Percentiles rank a stretch among this genome's conserved stretches.
Conservation (phyloP, 2,888 invertebrate species). For the Cheiracanthium punctorium region DNA sequence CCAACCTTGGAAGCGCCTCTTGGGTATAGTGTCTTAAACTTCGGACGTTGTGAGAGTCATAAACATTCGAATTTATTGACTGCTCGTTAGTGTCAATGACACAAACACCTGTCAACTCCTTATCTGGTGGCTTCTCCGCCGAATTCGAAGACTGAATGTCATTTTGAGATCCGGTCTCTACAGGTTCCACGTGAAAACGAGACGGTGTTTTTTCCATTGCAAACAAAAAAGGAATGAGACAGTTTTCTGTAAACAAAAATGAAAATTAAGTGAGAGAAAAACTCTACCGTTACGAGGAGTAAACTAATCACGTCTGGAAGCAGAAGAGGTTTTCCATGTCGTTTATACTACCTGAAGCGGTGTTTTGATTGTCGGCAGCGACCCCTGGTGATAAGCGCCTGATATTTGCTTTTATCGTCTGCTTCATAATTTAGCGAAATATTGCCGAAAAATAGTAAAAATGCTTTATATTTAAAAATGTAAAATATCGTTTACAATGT, state of each 20-base stretch:
- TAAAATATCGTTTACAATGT: too few relatives aligned
- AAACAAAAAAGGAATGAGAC: background rate
- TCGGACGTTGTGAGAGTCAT: conserved; percentile 74
- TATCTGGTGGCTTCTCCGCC: background rate
- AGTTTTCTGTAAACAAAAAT: background rate
- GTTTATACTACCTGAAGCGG: conserved; percentile 22
- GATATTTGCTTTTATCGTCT: background rate
- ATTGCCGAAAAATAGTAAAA: too few relatives aligned
- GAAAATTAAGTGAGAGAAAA: background rate
- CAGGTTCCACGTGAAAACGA: conserved; percentile 61
- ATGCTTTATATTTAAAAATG: too few relatives aligned
- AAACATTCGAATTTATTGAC: conserved; percentile 40
- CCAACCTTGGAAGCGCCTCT: conserved; percentile 77
- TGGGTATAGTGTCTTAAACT: conserved; percentile 75
- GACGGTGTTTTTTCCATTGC: conserved; percentile 17
- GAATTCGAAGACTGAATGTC: background rate
- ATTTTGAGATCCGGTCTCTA: background rate
- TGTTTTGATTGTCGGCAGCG: conserved; percentile 15
- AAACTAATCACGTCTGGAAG: background rate
- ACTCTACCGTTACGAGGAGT: background rate
- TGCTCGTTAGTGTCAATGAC: conserved; percentile 32
- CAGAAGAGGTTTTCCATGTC: background rate
- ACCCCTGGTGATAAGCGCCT: conserved; percentile 16
- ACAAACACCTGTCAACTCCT: conserved; percentile 5
- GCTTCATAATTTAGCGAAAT: background rate